Evolutionary conservation across 92 coral and sea anemone genomes (phyloP), one percentile per base, ranked within the genome.

Genomic region (Umimayanthus kanabou): DNA sequence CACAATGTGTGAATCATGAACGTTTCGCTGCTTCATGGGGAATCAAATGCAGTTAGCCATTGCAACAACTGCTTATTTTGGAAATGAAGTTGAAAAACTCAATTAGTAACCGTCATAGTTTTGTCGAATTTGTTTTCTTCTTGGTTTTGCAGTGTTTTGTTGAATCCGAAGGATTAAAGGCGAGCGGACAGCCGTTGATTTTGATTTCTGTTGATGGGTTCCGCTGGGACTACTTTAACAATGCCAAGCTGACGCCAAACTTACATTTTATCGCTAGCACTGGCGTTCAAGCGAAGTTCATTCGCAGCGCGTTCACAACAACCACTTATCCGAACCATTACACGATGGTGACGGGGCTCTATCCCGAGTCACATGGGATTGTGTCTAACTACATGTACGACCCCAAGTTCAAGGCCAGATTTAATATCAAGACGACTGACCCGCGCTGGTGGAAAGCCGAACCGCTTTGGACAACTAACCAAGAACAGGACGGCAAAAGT

Each of bases 381-480:
- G 89, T 96, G 58, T 93, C 95, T 39, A 96, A 96, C 64, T 81
- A 89, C 15, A 96, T 96, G 99, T 95, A 93, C 64, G 99, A 96
- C 61, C 96, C 99, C 9, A 53, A 77, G 39, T 79, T 89, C 18
- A 84, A 92, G 20, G 93, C 82, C 18, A 74, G 67, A 14, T 96
- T 95, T 88, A 90, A 93, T 40, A 89, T 88, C 77, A 90, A 78
- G 61, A 92, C 89, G 22, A 91, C 95, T 3, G 95, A 94, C 47
- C 96, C 98, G 0, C 77, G 89, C 26, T 96, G 98, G 98, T 96
- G 98, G 98, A 49, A 91, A 71, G 94, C 98, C 0, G 94, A 92
- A 22, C 99, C 98, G 7, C 80, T 96, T 20, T 96, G 98, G 98
- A 89, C 89, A 16, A 96, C 98, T 15, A 96, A 96, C 79, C 95